Evolutionary conservation across 2,888 invertebrate species (phyloP).

Genomic region (Torymus tubicola): DNA sequence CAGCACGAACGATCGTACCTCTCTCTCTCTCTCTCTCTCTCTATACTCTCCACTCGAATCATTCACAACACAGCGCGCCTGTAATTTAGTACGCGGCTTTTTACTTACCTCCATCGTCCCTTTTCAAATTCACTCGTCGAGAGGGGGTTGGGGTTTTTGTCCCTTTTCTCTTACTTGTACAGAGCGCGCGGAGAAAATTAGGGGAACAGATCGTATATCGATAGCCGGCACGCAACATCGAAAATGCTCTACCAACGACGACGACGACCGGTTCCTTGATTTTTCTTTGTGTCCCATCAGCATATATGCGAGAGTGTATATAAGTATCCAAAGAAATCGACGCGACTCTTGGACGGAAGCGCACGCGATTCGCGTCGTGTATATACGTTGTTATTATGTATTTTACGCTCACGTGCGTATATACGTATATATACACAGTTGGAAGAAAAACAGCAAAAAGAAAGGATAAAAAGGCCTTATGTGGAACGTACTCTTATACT

Average conservation of each 20-base stretch:
- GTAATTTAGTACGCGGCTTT: slow-evolving; percentile 29
- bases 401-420: too few species aligned
- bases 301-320: not conserved
- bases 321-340: not conserved
- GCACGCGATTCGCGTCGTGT: slow-evolving; percentile 20
- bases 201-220: slow-evolving; percentile 38
- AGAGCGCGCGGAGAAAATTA: slow-evolving; percentile 31
- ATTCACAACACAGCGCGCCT: not conserved
- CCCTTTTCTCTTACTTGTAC: too few species aligned
- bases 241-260: slow-evolving; percentile 1
- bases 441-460: too few species aligned
- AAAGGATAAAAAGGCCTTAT: too few species aligned
- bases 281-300: slow-evolving; percentile 37
- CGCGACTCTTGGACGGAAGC: slow-evolving; percentile 19
- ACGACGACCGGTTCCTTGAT: slow-evolving; percentile 30
- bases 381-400: slow-evolving; percentile 29
- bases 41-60: not conserved
- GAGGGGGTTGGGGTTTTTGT: too few species aligned
- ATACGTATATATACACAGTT: too few species aligned
- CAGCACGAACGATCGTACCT: slow-evolving; percentile 22
- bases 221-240: slow-evolving; percentile 41
- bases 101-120: slow-evolving; percentile 16
- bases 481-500: too few species aligned
- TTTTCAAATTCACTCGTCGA: not conserved
- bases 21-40: too few species aligned